Conservation (phyloP, 2,113 vertebrate species). For the Aegithalos caudatus region DNA sequence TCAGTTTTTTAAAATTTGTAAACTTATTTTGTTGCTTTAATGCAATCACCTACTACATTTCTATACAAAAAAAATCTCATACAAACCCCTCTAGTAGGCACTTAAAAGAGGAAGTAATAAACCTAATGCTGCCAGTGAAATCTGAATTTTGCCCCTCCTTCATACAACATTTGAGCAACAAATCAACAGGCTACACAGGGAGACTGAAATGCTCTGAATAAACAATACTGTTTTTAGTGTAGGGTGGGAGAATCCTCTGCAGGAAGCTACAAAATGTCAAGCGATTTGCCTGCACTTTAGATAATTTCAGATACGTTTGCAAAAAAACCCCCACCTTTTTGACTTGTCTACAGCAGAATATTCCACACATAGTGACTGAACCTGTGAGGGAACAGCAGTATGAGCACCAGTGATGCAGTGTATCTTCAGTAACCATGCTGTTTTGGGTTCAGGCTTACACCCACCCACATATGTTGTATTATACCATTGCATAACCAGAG, state of each 20-base stretch:
- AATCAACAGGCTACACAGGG: not conserved
- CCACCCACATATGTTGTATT: conserved; percentile 66
- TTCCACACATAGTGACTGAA: conserved; percentile 13
- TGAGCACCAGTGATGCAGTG: conserved; percentile 2
- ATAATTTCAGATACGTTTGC: not conserved
- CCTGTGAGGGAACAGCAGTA: conserved; percentile 1
- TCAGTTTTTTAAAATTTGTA: not conserved
- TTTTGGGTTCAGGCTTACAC: conserved; percentile 63
- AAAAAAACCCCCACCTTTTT: not conserved
- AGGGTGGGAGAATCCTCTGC: conserved; percentile 21
- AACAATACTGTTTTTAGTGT: not conserved
- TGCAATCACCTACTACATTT: not conserved
- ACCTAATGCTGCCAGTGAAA: not conserved
- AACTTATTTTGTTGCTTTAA: not conserved
- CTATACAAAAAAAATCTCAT: not conserved
- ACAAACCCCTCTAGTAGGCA: not conserved
- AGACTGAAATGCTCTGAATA: conserved; percentile 6
- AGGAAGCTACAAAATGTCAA: conserved; percentile 32
- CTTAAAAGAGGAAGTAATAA: not conserved
- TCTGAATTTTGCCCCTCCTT: not conserved
- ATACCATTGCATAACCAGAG: conserved; percentile 54
- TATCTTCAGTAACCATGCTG: conserved; percentile 49
- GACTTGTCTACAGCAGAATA: conserved; percentile 1
- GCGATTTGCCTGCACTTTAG: not conserved
- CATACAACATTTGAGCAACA: conserved; percentile 8